Evolutionary conservation across 1,140 invertebrate species (phyloP).

Genomic region (Saccostrea glomerata): DNA sequence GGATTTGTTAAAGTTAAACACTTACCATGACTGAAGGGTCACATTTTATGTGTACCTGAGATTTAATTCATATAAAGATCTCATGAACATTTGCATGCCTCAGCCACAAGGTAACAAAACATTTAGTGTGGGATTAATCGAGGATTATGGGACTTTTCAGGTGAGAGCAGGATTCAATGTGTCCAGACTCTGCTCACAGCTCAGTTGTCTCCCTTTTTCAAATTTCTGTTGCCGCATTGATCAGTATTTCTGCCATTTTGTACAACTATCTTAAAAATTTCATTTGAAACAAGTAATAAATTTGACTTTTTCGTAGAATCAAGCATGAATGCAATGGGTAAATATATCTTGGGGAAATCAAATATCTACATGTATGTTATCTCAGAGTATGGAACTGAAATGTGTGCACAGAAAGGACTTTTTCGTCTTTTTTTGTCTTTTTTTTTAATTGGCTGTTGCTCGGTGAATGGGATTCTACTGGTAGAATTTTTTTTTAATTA

Average conservation of each 20-base stretch:
- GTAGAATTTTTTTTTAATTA: constrained; percentile 5
- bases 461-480: not conserved
- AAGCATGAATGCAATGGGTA: not conserved
- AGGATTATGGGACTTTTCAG: constrained; percentile 72
- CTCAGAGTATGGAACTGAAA: not conserved
- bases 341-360: not conserved
- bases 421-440: not conserved
- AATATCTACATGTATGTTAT: not conserved
- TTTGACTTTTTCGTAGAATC: no score
- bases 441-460: constrained; percentile 11
- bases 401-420: constrained; percentile 33
- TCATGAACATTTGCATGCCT: constrained; percentile 54
- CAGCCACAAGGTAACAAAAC: constrained; percentile 67
- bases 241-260: not conserved
- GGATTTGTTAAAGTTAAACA: no score
- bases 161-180: constrained; percentile 57
- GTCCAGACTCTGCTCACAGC: constrained; percentile 17
- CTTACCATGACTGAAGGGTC: no score
- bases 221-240: not conserved
- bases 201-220: constrained; percentile 21
- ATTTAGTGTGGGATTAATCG: constrained; percentile 60
- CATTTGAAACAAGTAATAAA: no score
- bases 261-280: not conserved
- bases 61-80: constrained; percentile 5
- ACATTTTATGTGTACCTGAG: not conserved